phyloP scores from a whole-genome alignment of 2,888 invertebrate species.

The Dusona sp. region DNA sequence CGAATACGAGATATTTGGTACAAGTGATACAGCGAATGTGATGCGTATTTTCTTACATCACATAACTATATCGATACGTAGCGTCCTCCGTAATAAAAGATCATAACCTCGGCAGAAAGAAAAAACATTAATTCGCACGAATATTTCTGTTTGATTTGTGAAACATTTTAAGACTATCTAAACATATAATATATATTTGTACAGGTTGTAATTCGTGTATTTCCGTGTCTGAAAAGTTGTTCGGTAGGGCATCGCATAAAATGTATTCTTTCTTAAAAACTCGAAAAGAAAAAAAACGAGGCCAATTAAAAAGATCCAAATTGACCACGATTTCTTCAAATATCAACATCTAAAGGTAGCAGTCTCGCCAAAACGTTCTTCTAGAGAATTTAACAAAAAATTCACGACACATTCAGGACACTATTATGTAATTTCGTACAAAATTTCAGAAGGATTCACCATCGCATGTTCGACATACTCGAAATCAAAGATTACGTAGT shows the following conservation, averaged over 20 bases:
- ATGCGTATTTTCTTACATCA: neutral
- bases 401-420: too few species aligned
- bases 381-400: too few species aligned
- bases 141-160: neutral
- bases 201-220: neutral
- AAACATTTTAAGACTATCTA: neutral
- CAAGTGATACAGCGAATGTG: conserved; percentile 6
- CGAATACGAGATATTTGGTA: neutral
- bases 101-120: neutral
- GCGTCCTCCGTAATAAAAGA: neutral
- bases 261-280: neutral
- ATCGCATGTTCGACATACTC: too few species aligned
- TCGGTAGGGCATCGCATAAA: neutral
- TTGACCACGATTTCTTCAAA: neutral
- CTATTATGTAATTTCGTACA: too few species aligned
- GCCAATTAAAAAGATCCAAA: neutral
- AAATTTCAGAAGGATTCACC: too few species aligned
- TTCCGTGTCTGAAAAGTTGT: neutral
- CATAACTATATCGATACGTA: neutral
- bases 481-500: too few species aligned
- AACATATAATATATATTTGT: neutral
- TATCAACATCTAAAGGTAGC: neutral
- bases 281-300: neutral
- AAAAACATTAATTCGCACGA: neutral
- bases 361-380: too few species aligned